Base-by-base conservation (phyloP, 2,797 vertebrate species). In the Diglossa cyanea region DNA sequence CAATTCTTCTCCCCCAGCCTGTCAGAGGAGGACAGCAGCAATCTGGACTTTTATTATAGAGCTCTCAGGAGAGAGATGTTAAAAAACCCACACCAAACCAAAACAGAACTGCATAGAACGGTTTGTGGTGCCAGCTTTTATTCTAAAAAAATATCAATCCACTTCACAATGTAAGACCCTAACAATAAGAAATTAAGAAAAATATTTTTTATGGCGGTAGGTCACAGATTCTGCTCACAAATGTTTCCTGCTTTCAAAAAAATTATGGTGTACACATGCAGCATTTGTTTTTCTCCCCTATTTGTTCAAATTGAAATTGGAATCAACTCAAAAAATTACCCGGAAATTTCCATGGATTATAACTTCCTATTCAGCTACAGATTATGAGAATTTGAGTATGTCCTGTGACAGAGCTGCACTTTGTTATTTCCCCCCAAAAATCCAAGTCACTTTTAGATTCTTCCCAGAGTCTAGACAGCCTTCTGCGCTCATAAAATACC, bases 41-140 rank as follows among this genome's bases (percentile, higher is more conserved):
- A 94, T 93, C 66, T 91, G 93, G 82, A 81, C 13, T 90, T 86
- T 30, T 77, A 68, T 82, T 90, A 70, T 9, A 83, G 11, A 73
- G 24, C 37, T 88, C 88, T 81, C 91, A 48, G 51, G 73, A 90
- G 82, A 83, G n/a, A 71, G 26, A 40, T 58, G 45, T 23, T 88
- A 45, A 7, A 62, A 76, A 28, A 5, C 23, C 23, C 3, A 42
- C 60, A 21, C 11, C 65, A 10, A 68, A 81, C 19, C 28, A 67
- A 65, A 92, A 1, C 7, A 45, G 13, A 71, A 45, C 55, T 67
- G 20, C 18, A 40, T n/a, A 33, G 13, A 63, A n/a, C 25, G 60
- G 7, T 21, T 83, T 83, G 17, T 70, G 33, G 4, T 73, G 48
- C 70, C 63, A 94, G 30, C 7, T 81, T 58, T 57, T 92, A 55